phyloP scores from a whole-genome alignment of 1,140 invertebrate genomes.

The Pararge aegeria region DNA sequence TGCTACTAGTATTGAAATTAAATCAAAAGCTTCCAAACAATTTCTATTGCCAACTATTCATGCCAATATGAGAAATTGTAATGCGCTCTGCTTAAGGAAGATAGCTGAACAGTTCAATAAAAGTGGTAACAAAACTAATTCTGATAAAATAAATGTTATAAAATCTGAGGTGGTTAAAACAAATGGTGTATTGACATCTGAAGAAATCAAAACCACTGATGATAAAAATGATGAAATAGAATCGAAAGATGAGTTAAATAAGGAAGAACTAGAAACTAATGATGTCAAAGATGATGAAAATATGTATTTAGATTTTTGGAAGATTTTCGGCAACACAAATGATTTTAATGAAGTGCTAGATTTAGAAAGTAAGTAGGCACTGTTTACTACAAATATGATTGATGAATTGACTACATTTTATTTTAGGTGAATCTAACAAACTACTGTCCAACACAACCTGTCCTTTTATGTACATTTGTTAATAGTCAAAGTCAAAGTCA shows the following conservation, averaged over 20 bases:
- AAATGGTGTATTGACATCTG: not conserved
- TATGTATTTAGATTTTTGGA: conserved; percentile 39
- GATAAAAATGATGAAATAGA: conserved; percentile 2
- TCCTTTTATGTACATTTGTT: too few relatives aligned
- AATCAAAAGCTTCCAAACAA: conserved; percentile 34
- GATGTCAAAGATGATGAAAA: conserved; percentile 16
- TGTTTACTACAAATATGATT: not conserved
- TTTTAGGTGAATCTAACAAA: too few relatives aligned
- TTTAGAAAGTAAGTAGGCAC: conserved; percentile 52
- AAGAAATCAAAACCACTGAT: not conserved
- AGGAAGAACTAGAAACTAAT: not conserved
- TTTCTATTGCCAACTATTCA: conserved; percentile 43
- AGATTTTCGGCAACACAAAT: conserved; percentile 58
- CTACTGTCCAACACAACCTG: too few relatives aligned
- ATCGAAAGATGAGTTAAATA: not conserved
- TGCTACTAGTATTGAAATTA: conserved; percentile 22
- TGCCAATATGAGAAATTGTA: conserved; percentile 29
- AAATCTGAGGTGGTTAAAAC: not conserved
- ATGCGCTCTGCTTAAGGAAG: conserved; percentile 28
- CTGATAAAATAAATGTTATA: not conserved
- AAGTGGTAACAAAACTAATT: not conserved
- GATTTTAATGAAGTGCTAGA: conserved; percentile 61
- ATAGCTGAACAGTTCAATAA: conserved; percentile 27
- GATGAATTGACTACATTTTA: not conserved
- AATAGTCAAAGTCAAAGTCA: too few relatives aligned